These are phyloP conservation scores for Troides aeacus DNA, from an alignment of 2,888 invertebrate species.

Conservation along the genomic window DNA sequence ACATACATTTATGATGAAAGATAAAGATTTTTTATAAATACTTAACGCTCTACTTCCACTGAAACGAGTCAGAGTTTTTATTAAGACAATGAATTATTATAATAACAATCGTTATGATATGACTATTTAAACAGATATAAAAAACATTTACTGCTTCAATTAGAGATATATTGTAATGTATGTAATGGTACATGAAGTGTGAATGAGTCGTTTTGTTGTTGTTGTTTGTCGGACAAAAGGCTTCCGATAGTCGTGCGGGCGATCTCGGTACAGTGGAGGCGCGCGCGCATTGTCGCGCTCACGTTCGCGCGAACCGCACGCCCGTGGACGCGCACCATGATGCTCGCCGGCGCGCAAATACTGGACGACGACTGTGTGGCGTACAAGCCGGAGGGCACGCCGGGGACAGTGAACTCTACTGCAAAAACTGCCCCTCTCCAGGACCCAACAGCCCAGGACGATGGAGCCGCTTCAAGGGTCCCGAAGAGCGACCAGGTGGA, in stretches of 20 bases:
- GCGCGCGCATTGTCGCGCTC: conserved; percentile 44
- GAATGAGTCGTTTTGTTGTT: conserved; percentile 20
- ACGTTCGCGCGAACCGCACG: conserved; percentile 57
- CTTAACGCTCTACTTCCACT: too few relatives aligned
- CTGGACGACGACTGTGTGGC: conserved; percentile 61
- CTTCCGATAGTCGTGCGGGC: conserved; percentile 31
- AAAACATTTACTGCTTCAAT: too few relatives aligned
- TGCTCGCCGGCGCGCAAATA: conserved; percentile 73
- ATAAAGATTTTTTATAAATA: too few relatives aligned
- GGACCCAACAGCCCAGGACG: conserved; percentile 31
- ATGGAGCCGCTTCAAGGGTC: conserved; percentile 41
- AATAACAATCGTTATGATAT: too few relatives aligned
- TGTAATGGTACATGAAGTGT: too few relatives aligned
- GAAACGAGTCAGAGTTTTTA: too few relatives aligned
- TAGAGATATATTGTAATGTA: too few relatives aligned
- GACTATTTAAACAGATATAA: too few relatives aligned
- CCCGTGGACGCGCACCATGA: conserved; percentile 51
- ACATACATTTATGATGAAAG: too few relatives aligned
- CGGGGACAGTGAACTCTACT: conserved; percentile 32
- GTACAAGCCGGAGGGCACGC: conserved; percentile 39
- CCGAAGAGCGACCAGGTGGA: conserved; percentile 80
- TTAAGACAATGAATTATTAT: too few relatives aligned
- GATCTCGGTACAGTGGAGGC: conserved; percentile 11
- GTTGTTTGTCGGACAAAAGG: conserved; percentile 38
- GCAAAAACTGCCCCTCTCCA: conserved; percentile 24